Percentiles rank a stretch among this genome's conserved stretches.
Evolutionary conservation across 2,797 vertebrate genomes (phyloP).

Genomic region (Trichosurus vulpecula): DNA sequence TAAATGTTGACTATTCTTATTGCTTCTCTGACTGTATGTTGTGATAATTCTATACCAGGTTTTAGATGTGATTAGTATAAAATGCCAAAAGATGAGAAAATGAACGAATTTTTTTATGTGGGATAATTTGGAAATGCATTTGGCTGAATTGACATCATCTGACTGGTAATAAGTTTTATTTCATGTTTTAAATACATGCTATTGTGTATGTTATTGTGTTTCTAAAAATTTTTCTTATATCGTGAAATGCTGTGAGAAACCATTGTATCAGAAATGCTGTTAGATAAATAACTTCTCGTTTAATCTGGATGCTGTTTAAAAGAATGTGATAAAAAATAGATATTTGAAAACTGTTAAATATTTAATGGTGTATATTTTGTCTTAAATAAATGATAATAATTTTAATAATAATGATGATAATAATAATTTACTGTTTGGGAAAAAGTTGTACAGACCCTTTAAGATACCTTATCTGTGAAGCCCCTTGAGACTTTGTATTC

Average conservation of each 20-base stretch:
- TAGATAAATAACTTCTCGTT: background rate
- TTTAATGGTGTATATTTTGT: constrained; percentile 3
- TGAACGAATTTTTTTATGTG: background rate
- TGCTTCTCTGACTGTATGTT: background rate
- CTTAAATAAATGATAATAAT: background rate
- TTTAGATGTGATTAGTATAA: background rate
- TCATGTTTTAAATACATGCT: constrained; percentile 6
- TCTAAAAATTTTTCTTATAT: background rate
- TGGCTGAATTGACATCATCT: background rate
- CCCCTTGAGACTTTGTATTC: background rate
- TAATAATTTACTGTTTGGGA: background rate
- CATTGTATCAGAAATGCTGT: background rate
- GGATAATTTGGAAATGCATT: background rate
- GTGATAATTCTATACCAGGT: background rate
- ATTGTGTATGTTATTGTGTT: background rate
- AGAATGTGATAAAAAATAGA: constrained; percentile 5
- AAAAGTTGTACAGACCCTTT: background rate
- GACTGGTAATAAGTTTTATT: constrained; percentile 2
- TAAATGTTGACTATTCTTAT: background rate
- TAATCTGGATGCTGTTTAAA: background rate
- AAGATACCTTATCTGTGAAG: background rate
- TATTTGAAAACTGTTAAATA: background rate
- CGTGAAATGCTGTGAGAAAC: background rate
- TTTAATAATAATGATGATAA: background rate
- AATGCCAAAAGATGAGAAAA: background rate